Evolutionary conservation across 2,113 vertebrate genomes (phyloP).

Genomic region (Callipepla squamata): DNA sequence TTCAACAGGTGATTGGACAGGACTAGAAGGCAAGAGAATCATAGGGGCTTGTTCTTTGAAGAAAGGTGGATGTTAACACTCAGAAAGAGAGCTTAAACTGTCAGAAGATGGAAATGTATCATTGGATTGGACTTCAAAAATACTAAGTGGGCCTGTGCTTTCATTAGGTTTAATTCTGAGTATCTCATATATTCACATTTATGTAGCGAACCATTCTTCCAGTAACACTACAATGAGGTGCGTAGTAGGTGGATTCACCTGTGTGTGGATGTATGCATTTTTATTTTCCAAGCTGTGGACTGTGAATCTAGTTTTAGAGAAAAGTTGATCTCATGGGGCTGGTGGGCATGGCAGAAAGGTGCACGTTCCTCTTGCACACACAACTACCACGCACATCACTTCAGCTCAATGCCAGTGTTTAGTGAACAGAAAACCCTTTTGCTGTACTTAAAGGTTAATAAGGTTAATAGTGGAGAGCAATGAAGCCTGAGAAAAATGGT

Average conservation of each 20-base stretch:
- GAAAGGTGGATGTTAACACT: background rate
- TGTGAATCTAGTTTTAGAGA: background rate
- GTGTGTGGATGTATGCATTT: fast-evolving
- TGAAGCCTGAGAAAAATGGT: slow-evolving; percentile 53
- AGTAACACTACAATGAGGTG: background rate
- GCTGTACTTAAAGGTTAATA: slow-evolving; percentile 47
- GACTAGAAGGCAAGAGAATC: background rate
- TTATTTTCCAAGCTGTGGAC: background rate
- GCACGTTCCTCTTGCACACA: background rate
- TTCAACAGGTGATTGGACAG: background rate
- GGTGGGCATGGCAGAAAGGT: fast-evolving
- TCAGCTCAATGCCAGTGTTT: background rate
- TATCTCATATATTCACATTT: background rate
- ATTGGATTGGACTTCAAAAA: background rate
- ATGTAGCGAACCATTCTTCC: background rate
- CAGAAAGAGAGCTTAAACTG: background rate
- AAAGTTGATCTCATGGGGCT: background rate
- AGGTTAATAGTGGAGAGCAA: slow-evolving; percentile 42
- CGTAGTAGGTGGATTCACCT: background rate
- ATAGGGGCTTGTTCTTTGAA: background rate
- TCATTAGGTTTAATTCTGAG: background rate
- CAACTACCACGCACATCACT: background rate
- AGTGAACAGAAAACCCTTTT: background rate
- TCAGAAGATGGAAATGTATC: background rate
- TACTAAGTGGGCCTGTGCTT: background rate